Conservation (phyloP, 2,113 vertebrate species). For the Petrocephalus zakoni region DNA sequence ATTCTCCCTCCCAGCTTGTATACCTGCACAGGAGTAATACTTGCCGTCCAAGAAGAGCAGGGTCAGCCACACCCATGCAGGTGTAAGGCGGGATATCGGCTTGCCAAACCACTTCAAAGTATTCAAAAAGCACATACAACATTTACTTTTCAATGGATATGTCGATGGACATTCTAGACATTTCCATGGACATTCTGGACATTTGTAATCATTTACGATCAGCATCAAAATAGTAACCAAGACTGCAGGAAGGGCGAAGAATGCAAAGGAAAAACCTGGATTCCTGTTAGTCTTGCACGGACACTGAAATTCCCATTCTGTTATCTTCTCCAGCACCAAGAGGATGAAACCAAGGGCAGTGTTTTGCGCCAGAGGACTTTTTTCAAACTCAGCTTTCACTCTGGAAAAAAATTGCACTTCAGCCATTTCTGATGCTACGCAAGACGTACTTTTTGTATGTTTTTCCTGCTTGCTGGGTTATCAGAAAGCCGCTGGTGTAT, state of each 20-base stretch:
- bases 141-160: no score
- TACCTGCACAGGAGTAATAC: conserved; percentile 64
- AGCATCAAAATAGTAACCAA: conserved; percentile 64
- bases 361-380: conserved; percentile 63
- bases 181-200: no score
- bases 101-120: conserved; percentile 41
- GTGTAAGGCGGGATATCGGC: conserved; percentile 55
- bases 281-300: conserved; percentile 62
- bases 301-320: conserved; percentile 67
- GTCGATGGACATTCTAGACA: no score
- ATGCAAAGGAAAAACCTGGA: conserved; percentile 58
- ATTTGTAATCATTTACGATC: conserved; percentile 63
- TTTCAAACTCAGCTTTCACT: conserved; percentile 65
- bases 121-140: no score
- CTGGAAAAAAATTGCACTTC: conserved; percentile 63
- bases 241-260: conserved; percentile 64
- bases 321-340: conserved; percentile 64
- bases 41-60: conserved; percentile 64
- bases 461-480: no score
- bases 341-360: conserved; percentile 65
- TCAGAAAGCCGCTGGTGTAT: no score
- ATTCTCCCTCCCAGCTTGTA: conserved; percentile 63
- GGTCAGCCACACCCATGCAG: conserved; percentile 61
- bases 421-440: conserved; percentile 60
- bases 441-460: background rate